A percentile compares a stretch with the other conserved stretches of the same genome.
Conservation (phyloP, 2,113 vertebrate genomes). For the Dolichallabes microphthalmus region DNA sequence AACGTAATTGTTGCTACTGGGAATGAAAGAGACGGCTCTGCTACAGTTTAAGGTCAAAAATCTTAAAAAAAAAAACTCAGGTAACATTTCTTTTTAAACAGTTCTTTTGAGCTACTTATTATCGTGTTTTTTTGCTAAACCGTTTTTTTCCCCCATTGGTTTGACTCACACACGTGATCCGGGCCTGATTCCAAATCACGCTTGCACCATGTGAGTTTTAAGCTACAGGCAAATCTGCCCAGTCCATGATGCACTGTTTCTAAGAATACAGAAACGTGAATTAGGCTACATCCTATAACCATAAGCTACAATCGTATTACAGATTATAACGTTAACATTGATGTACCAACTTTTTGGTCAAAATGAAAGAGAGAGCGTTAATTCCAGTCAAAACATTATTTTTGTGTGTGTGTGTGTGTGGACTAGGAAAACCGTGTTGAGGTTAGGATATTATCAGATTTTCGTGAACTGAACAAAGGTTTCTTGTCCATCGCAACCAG, state of each 20-base stretch:
- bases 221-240: slow-evolving; percentile 5
- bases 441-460: not conserved
- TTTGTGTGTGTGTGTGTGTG: not conserved
- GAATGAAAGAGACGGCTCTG: slow-evolving; percentile 7
- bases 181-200: not conserved
- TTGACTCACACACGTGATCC: not conserved
- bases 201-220: not conserved
- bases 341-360: not conserved
- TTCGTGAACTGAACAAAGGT: not conserved
- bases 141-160: not conserved
- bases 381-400: not conserved
- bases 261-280: not conserved
- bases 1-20: slow-evolving; percentile 9
- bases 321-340: not conserved
- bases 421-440: not conserved
- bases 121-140: not conserved
- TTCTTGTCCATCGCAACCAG: not conserved
- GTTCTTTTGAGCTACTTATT: not conserved
- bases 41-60: slow-evolving; percentile 24
- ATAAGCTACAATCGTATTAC: not conserved
- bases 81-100: not conserved
- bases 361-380: not conserved
- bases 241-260: not conserved
- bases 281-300: not conserved
- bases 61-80: not conserved